Percentiles rank a stretch among this genome's conserved stretches.
These are phyloP conservation scores for Nemotelus pantherinus DNA, from an alignment of 2,888 invertebrate genomes.

Conservation along the genomic window DNA sequence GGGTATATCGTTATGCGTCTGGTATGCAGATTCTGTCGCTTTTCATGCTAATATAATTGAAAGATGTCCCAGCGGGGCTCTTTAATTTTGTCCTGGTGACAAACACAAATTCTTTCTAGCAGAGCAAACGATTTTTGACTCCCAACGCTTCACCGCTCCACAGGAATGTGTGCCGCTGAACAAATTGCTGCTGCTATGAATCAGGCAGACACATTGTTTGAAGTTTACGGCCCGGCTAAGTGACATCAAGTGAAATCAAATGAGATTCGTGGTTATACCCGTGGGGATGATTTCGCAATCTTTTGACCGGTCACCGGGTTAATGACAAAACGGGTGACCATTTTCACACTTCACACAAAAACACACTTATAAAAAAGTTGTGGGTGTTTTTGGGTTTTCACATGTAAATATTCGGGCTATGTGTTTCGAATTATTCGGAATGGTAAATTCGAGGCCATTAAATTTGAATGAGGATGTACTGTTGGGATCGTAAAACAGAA, in stretches of 20 bases:
- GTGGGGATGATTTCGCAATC: background rate
- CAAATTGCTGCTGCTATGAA: too few species aligned
- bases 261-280: background rate
- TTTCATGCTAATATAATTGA: constrained; percentile 28
- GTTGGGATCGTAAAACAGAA: too few species aligned
- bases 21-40: background rate
- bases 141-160: too few species aligned
- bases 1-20: background rate
- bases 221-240: constrained; percentile 28
- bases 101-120: background rate
- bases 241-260: constrained; percentile 30
- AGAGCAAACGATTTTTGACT: background rate
- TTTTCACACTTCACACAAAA: background rate
- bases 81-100: constrained; percentile 17
- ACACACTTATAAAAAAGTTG: background rate
- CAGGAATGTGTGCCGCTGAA: too few species aligned
- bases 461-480: background rate
- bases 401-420: background rate
- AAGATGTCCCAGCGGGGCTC: constrained; percentile 17
- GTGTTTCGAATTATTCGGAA: background rate
- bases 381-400: background rate
- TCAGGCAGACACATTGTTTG: background rate
- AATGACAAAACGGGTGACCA: constrained; percentile 23
- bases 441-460: background rate
- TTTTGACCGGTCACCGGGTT: background rate